Evolutionary conservation across 2,113 vertebrate species (phyloP).

Genomic region (Isurus oxyrinchus): DNA sequence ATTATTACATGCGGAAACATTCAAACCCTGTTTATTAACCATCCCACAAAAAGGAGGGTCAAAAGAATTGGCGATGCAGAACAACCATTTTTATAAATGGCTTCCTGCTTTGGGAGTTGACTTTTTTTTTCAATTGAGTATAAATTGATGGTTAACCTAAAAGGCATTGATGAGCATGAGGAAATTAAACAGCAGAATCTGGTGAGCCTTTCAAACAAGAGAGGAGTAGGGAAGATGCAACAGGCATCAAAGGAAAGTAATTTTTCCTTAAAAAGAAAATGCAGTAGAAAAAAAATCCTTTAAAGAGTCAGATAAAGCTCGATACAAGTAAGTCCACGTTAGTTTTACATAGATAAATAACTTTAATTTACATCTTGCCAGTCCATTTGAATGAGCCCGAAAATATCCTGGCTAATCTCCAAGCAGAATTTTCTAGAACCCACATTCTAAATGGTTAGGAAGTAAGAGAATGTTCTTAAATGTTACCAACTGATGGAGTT

Average conservation of each 20-base stretch:
- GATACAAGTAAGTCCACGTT: not conserved
- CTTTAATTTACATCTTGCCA: not conserved
- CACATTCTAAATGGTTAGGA: not conserved
- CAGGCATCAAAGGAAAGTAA: not conserved
- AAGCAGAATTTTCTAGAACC: not conserved
- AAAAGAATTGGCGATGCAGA: not conserved
- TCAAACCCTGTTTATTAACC: not conserved
- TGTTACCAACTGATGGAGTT: not conserved
- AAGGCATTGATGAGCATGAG: not conserved
- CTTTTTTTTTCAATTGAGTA: not conserved
- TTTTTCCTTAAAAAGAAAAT: no score
- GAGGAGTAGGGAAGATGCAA: not conserved
- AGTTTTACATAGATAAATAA: not conserved
- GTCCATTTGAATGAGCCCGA: not conserved
- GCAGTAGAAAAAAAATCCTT: not conserved
- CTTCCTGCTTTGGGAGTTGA: not conserved
- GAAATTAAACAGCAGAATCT: not conserved
- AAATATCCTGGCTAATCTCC: not conserved
- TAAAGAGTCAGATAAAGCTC: not conserved
- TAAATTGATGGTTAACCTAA: not conserved
- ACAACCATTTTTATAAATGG: not conserved
- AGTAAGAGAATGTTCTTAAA: not conserved
- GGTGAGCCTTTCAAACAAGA: not conserved
- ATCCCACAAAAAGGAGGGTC: not conserved
- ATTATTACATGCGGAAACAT: not conserved